phyloP scores from a whole-genome alignment of 2,113 vertebrate species.

The Romanogobio albipinnatus region DNA sequence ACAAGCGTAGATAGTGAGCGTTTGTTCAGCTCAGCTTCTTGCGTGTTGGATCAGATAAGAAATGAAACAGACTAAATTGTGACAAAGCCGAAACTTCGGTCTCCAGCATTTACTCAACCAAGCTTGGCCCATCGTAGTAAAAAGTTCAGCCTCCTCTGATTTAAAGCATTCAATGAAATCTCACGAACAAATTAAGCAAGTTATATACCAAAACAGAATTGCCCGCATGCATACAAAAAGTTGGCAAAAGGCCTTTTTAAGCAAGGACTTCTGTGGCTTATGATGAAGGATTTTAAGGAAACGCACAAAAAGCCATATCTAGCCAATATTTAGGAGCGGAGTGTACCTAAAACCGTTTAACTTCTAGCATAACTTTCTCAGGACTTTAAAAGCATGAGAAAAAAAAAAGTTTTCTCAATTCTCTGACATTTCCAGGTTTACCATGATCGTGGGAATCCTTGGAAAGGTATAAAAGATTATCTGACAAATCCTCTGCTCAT shows the following conservation, averaged over 20 bases:
- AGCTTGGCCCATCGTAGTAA: not conserved
- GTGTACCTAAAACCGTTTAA: not conserved
- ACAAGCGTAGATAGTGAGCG: too few relatives aligned
- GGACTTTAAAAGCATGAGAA: not conserved
- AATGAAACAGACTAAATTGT: too few relatives aligned
- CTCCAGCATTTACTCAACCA: not conserved
- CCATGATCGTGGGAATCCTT: not conserved
- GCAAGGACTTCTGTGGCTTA: not conserved
- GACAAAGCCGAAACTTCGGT: too few relatives aligned
- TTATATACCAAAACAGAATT: not conserved
- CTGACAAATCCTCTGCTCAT: not conserved
- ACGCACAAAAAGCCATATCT: not conserved
- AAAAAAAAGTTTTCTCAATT: not conserved
- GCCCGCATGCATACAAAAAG: not conserved
- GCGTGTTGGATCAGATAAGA: too few relatives aligned
- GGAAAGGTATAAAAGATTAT: not conserved
- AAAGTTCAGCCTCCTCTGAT: not conserved
- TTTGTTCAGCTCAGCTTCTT: too few relatives aligned
- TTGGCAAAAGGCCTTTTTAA: not conserved
- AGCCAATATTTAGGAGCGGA: not conserved
- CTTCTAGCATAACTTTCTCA: not conserved
- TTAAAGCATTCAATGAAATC: not conserved
- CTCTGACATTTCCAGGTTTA: not conserved
- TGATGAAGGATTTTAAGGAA: not conserved
- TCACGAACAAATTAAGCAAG: too few relatives aligned